Base-by-base conservation (phyloP, 2,797 vertebrate species). In the Cyclura pinguis region DNA sequence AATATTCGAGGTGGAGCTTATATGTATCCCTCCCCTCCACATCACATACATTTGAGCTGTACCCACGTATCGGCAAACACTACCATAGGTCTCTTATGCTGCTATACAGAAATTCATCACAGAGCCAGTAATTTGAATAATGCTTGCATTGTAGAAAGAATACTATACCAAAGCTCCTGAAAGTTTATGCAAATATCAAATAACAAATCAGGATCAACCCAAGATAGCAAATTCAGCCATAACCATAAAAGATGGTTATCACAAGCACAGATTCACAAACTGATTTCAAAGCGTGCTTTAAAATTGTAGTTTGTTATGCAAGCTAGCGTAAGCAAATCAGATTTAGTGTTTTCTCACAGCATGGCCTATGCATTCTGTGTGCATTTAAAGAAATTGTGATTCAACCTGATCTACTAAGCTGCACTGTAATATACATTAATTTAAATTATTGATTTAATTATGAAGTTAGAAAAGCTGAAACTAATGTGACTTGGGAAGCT, bases 401-500 rank as follows among this genome's bases (percentile, higher is more conserved):
- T 55, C 64, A 78, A 27, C 73, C 3, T 32, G 73, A 74, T 73
- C 32, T 0, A 35, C 20, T 35, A 64, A 32, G 9, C 9, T 3
- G 22, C 62, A 64, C 62, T 64, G 18, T 62, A 22, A 62, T 62
- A 62, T 62, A 24, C 59, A 62, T 62, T 62, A 62, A 62, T 18
- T 62, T 22, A 20, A n/a, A 89, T 42, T 85, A 84, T 42, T 87
- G 73, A 42, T 47, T 69, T 59, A 86, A 81, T 85, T 81, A 81
- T 18, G 13, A 52, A 88, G 50, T 42, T 42, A 50, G 42, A 77
- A 59, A 38, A 59, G 52, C 29, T 42, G n/a, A 24, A n/a, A 24
- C 57, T 67, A 86, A 64, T 52, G 3, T 35, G 73, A 87, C 74
- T 47, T 72, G 72, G 55, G 72, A 78, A 80, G 16, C 64, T 78